phyloP scores from a whole-genome alignment of 30 jellyfish, hydroid and myxozoan species.

The Cassiopea andromeda region DNA sequence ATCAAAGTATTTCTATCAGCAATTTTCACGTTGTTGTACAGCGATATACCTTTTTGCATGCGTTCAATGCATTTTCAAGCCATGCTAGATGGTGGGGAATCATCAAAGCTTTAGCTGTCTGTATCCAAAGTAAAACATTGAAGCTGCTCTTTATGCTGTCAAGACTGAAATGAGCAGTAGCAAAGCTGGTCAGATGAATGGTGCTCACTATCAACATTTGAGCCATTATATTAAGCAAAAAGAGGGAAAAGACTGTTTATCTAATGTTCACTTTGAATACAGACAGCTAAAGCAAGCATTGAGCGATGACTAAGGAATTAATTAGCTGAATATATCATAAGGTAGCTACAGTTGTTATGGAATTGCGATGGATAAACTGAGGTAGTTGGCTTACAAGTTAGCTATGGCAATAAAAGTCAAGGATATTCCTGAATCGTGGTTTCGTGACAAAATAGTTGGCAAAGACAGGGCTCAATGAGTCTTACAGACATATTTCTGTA shows the following conservation, averaged over 20 bases:
- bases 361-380: slow-evolving; percentile 26
- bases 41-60: background rate
- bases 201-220: slow-evolving; percentile 12
- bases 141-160: slow-evolving; percentile 57
- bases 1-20: background rate
- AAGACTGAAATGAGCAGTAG: slow-evolving; percentile 33
- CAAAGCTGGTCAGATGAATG: slow-evolving; percentile 13
- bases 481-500: no score
- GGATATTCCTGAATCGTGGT: no score
- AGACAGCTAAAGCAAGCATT: slow-evolving; percentile 3
- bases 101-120: background rate
- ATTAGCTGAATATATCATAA: slow-evolving; percentile 23
- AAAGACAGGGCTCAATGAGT: no score
- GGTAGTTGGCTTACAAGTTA: slow-evolving; percentile 29
- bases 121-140: slow-evolving; percentile 34
- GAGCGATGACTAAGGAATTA: slow-evolving; percentile 12
- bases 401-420: slow-evolving; percentile 4
- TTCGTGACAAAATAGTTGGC: no score
- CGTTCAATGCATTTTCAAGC: background rate
- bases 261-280: slow-evolving; percentile 21
- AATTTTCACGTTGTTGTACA: background rate
- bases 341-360: slow-evolving; percentile 50
- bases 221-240: background rate
- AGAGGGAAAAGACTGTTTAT: slow-evolving; percentile 22
- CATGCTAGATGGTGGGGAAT: slow-evolving; percentile 35